phyloP scores from a whole-genome alignment of 2,888 invertebrate genomes.

The Clostera curtula region DNA sequence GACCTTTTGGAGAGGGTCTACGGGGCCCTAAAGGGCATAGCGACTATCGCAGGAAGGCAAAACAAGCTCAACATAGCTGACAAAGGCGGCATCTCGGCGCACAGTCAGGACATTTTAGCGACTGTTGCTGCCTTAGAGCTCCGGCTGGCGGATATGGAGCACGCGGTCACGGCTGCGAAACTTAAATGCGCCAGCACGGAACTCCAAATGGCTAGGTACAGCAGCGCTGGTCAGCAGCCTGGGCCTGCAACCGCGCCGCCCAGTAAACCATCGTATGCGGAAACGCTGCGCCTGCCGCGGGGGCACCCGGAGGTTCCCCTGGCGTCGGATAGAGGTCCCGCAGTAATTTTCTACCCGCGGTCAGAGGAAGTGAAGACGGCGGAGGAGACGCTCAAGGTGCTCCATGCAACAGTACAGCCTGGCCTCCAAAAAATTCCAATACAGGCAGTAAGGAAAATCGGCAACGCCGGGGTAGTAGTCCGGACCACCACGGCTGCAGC shows the following conservation, averaged over 20 bases:
- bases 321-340: conserved; percentile 1
- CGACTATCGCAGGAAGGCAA: not conserved
- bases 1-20: conserved; percentile 4
- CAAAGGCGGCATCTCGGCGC: not conserved
- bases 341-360: conserved; percentile 8
- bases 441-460: not conserved
- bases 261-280: too few species aligned
- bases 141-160: not conserved
- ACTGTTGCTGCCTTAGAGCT: conserved; percentile 1
- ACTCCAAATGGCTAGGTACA: too few species aligned
- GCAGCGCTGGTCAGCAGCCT: too few species aligned
- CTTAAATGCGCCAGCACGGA: not conserved
- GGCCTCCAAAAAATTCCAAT: not conserved
- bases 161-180: not conserved
- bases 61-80: conserved; percentile 8
- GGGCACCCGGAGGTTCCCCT: not conserved
- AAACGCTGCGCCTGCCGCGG: not conserved
- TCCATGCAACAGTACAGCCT: conserved; percentile 1
- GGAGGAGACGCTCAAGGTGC: conserved; percentile 1
- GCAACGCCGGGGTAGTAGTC: conserved; percentile 11
- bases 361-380: not conserved
- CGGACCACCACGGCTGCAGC: conserved; percentile 4
- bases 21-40: conserved; percentile 4
- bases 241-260: too few species aligned
- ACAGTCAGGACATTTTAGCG: not conserved